Conservation (phyloP, 2,888 invertebrate species). For the Pandemis cinnamomeana region DNA sequence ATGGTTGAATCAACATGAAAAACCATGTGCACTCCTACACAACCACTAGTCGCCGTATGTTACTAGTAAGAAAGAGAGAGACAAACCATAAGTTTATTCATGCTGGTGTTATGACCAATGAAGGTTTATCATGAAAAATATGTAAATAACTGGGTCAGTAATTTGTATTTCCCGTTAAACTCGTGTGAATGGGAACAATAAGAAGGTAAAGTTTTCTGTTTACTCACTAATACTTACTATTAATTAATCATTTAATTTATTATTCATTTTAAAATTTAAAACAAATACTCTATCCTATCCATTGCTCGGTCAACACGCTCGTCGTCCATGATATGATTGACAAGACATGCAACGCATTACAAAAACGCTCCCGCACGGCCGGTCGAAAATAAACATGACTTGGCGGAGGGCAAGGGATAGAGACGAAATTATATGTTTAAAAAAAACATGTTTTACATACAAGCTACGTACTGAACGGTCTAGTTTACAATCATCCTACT, state of each 20-base stretch:
- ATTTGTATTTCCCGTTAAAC: slow-evolving; percentile 1
- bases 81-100: background rate
- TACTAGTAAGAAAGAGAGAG: slow-evolving; percentile 7
- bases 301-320: too few relatives aligned
- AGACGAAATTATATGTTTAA: too few relatives aligned
- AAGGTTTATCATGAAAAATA: background rate
- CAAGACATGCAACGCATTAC: too few relatives aligned
- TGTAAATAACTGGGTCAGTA: background rate
- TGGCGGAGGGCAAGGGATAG: too few relatives aligned
- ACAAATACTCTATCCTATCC: too few relatives aligned
- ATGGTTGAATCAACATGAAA: slow-evolving; percentile 50
- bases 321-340: too few relatives aligned
- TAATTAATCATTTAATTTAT: background rate
- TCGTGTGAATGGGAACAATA: background rate
- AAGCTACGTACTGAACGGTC: too few relatives aligned
- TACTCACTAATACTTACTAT: slow-evolving; percentile 3
- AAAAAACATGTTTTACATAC: too few relatives aligned
- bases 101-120: slow-evolving; percentile 1
- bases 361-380: too few relatives aligned
- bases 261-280: background rate
- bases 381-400: too few relatives aligned
- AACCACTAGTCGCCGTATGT: slow-evolving; percentile 43
- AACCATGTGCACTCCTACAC: slow-evolving; percentile 52
- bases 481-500: too few relatives aligned
- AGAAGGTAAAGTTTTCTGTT: background rate